Base-by-base conservation (phyloP, 2,113 vertebrate species). In the Nerophis ophidion region DNA sequence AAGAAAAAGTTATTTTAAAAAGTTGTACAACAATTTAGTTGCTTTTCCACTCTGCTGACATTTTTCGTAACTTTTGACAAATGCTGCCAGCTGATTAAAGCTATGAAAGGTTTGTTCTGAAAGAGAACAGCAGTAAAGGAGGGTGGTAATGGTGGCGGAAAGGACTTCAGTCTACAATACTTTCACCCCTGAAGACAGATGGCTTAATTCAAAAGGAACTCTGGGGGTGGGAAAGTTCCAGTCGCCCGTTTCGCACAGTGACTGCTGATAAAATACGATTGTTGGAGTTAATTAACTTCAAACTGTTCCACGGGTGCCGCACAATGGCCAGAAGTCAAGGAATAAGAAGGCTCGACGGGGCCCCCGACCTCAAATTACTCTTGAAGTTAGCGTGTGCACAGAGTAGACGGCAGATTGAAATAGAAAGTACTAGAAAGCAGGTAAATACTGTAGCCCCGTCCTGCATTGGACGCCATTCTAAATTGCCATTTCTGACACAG, bases 271-370 rank as follows among this genome's bases (percentile, higher is more conserved):
- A 76, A 76, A 56, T 46, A 51, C 57, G 9, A 60, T 69, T 67
- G 54, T 38, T 44, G 40, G 61, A 65, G 36, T 79, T 58, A 75
- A 79, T 77, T 82, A 73, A 75, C 61, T 17, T 65, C 46, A 48
- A 76, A 61, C 48, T 50, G 61, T 65, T 68, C 48, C 26, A 45
- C 5, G 48, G n/a, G 35, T 48, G 45, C 57, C 40, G 16, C 60
- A 71, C 60, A 48, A 61, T 62, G 60, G 60, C 52, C 51, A 65
- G 44, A 44, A 53, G 55, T 57, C 34, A 60, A 63, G 52, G 36
- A 60, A 35, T 48, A 44, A 56, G 40, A 35, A 14, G 13, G 46
- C 64, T 68, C 42, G 14, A 9, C 12, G 15, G 4, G 55, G 40
- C 40, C 40, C 40, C 51, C 57, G 60, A 5, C 40, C 69, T 47